A percentile compares a stretch with the other conserved stretches of the same genome.
Conservation (phyloP, 2,113 vertebrate genomes). For the Chaetodon trifascialis region DNA sequence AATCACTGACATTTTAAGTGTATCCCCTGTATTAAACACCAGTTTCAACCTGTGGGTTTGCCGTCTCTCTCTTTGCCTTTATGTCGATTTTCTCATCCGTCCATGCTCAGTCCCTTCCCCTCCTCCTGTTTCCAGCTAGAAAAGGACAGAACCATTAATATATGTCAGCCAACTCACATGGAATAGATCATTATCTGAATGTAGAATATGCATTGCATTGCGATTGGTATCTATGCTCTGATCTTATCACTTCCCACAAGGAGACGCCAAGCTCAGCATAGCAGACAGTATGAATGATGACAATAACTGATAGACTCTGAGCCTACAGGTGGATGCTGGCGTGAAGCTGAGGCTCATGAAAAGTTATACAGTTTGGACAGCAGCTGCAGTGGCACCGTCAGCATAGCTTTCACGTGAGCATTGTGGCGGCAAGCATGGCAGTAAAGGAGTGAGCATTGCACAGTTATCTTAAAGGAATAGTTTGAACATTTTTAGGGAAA, state of each 20-base stretch:
- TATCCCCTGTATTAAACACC: constrained; percentile 20
- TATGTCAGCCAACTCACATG: not conserved
- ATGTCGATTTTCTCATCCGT: constrained; percentile 1
- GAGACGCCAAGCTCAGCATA: constrained; percentile 42
- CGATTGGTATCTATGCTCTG: constrained; percentile 2
- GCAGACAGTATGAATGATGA: constrained; percentile 19
- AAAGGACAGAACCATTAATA: constrained; percentile 19
- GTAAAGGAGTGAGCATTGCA: constrained; percentile 14
- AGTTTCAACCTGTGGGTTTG: constrained; percentile 31
- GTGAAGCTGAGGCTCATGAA: constrained; percentile 4
- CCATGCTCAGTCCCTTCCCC: constrained; percentile 54
- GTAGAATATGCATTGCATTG: too few relatives aligned
- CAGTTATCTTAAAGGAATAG: constrained; percentile 28
- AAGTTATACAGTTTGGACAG: constrained; percentile 24
- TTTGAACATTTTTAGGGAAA: constrained; percentile 25
- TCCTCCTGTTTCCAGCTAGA: constrained; percentile 67
- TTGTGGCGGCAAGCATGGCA: constrained; percentile 32
- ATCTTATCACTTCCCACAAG: constrained; percentile 37
- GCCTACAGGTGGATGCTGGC: not conserved
- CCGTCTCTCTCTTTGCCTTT: constrained; percentile 25
- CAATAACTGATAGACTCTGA: constrained; percentile 13
- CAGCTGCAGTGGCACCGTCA: constrained; percentile 28
- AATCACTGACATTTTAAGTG: constrained; percentile 44
- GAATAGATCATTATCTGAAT: too few relatives aligned
- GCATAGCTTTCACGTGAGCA: constrained; percentile 36